Percentiles rank a stretch among this genome's conserved stretches.
Evolutionary conservation across 1,140 invertebrate genomes (phyloP).

Genomic region (Dolichoris vasculosae): DNA sequence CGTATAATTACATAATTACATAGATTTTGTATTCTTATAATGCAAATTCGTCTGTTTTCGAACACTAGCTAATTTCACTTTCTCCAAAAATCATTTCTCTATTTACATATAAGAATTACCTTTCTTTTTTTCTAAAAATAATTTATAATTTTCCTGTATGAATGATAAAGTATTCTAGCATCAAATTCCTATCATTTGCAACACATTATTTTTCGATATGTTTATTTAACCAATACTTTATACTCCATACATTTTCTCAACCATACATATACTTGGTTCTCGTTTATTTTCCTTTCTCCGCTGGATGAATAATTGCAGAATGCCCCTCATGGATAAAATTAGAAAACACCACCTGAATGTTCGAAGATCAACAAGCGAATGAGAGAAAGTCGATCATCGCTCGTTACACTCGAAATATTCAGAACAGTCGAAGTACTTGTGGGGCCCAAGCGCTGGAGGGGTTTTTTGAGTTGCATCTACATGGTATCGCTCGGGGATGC

Average conservation of each 20-base stretch:
- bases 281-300: neutral
- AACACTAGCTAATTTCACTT: neutral
- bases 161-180: neutral
- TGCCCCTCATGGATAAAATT: neutral
- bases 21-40: neutral
- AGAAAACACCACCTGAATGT: neutral
- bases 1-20: neutral
- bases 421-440: neutral
- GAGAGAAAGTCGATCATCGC: constrained; percentile 21
- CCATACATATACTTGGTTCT: neutral
- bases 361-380: neutral
- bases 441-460: neutral
- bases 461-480: neutral
- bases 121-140: neutral
- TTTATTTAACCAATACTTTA: neutral
- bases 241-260: neutral
- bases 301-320: neutral
- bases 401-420: constrained; percentile 7
- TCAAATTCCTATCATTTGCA: neutral
- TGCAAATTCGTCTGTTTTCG: neutral
- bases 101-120: neutral
- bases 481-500: neutral
- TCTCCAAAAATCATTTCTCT: neutral
- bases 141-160: neutral
- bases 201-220: neutral